These are phyloP conservation scores for Epirrita christyi DNA, from an alignment of 2,888 invertebrate species.

Conservation along the genomic window DNA sequence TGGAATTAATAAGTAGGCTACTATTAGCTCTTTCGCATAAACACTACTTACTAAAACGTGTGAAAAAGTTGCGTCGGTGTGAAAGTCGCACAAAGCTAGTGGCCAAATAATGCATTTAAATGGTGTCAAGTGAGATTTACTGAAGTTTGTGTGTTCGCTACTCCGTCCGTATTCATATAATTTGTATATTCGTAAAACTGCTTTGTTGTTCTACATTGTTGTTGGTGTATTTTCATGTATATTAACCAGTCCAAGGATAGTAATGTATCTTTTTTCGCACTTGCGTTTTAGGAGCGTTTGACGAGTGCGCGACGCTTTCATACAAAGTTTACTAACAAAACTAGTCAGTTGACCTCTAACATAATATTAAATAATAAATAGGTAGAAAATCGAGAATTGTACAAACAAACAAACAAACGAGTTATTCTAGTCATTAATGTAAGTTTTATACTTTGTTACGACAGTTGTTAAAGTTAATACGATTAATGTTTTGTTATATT, in stretches of 20 bases:
- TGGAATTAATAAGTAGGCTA: constrained; percentile 14
- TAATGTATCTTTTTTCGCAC: background rate
- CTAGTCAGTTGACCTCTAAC: constrained; percentile 71
- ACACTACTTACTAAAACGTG: background rate
- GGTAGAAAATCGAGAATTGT: constrained; percentile 29
- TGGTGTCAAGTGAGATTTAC: constrained; percentile 60
- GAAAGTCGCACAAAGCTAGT: constrained; percentile 31
- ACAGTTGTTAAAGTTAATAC: constrained; percentile 47
- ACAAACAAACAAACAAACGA: constrained; percentile 45
- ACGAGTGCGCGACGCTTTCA: constrained; percentile 6
- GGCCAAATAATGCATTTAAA: constrained; percentile 71
- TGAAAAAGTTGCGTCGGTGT: background rate
- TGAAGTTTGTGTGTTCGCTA: constrained; percentile 47
- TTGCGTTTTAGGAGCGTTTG: background rate
- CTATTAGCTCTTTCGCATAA: background rate
- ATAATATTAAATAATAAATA: constrained; percentile 26
- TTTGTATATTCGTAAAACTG: constrained; percentile 39
- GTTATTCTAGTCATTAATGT: constrained; percentile 77
- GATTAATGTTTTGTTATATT: constrained; percentile 34
- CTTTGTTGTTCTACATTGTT: constrained; percentile 37
- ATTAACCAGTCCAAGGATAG: constrained; percentile 1
- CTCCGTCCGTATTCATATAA: constrained; percentile 58
- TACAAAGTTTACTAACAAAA: constrained; percentile 46
- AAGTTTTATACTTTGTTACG: constrained; percentile 62
- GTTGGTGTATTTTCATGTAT: constrained; percentile 36